Conservation (phyloP, 2,888 invertebrate genomes). For the Lepidonotus clava region DNA sequence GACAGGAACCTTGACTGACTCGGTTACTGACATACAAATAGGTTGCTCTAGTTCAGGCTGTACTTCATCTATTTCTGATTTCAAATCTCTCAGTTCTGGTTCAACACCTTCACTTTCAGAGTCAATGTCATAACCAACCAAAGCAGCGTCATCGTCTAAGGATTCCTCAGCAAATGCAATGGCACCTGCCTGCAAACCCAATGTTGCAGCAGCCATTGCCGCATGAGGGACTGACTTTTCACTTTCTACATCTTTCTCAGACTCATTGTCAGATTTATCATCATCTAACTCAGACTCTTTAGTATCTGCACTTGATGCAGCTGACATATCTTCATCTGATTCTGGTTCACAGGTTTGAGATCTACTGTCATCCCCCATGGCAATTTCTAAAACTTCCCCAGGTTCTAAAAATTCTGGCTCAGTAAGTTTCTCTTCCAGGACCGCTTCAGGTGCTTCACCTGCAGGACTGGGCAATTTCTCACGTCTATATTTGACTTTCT, state of each 20-base stretch:
- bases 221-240: constrained; percentile 10
- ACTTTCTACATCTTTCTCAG: not conserved
- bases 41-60: not conserved
- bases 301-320: constrained; percentile 43
- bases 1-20: too few species aligned
- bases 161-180: constrained; percentile 32
- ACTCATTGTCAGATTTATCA: constrained; percentile 25
- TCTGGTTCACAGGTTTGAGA: constrained; percentile 46
- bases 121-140: not conserved
- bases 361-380: constrained; percentile 48
- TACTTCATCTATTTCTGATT: constrained; percentile 21
- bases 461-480: constrained; percentile 43
- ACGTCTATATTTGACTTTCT: constrained; percentile 7
- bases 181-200: constrained; percentile 38
- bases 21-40: not conserved
- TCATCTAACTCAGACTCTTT: constrained; percentile 45
- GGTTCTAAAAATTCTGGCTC: constrained; percentile 51
- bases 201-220: constrained; percentile 43
- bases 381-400: constrained; percentile 51
- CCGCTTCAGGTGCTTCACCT: constrained; percentile 47
- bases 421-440: constrained; percentile 43
- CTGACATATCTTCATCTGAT: constrained; percentile 40
- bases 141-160: not conserved
- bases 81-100: constrained; percentile 28
- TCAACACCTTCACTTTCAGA: constrained; percentile 29